Conservation (phyloP, 2,797 vertebrate species). For the Enteromius mattozi region DNA sequence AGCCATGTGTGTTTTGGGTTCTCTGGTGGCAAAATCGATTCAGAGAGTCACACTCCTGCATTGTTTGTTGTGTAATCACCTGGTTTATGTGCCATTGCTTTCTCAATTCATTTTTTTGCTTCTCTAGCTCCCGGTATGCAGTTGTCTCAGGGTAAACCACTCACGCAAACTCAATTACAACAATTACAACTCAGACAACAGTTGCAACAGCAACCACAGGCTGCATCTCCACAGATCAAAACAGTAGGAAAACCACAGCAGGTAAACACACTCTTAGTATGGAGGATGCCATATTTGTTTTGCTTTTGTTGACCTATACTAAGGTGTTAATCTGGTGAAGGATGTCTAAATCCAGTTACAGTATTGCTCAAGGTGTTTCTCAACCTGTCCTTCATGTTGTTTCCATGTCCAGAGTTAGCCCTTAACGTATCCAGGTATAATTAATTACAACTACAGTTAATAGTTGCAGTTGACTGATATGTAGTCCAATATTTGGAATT, state of each 20-base stretch:
- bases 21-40: not conserved
- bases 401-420: not conserved
- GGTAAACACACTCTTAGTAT: slow-evolving; percentile 69
- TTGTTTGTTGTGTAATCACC: not conserved
- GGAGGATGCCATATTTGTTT: not conserved
- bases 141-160: slow-evolving; percentile 77
- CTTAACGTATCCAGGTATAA: not conserved
- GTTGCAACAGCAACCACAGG: slow-evolving; percentile 79
- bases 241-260: slow-evolving; percentile 83
- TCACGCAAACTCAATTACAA: slow-evolving; percentile 84
- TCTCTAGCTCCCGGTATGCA: slow-evolving; percentile 80
- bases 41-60: not conserved
- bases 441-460: not conserved
- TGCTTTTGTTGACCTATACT: not conserved
- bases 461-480: not conserved
- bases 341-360: slow-evolving; percentile 1
- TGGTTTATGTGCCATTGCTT: not conserved
- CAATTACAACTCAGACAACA: slow-evolving; percentile 80
- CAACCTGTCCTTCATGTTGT: not conserved
- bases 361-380: not conserved
- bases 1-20: not conserved
- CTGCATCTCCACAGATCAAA: slow-evolving; percentile 86
- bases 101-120: not conserved
- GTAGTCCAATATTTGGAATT: not conserved
- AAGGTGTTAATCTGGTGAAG: not conserved